Percentiles rank a stretch among this genome's conserved stretches.
phyloP scores from a whole-genome alignment of 2,888 invertebrate species.

The Teinopalpus imperialis region DNA sequence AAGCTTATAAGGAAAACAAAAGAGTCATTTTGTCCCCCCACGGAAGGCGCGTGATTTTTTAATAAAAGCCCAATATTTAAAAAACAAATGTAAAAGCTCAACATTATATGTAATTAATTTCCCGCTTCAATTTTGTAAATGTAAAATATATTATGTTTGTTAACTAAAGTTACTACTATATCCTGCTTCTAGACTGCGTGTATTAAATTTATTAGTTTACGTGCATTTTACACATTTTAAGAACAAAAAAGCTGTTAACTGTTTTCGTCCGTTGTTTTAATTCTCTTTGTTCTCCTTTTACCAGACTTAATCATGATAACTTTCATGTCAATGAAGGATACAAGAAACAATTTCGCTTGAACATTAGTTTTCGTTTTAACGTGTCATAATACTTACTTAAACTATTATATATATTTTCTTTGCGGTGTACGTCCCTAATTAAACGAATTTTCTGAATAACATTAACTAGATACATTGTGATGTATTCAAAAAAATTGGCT shows the following conservation, averaged over 20 bases:
- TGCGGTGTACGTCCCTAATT: no score
- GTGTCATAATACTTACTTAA: no score
- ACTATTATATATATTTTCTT: slow-evolving; percentile 10
- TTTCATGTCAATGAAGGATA: no score
- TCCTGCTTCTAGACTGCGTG: slow-evolving; percentile 16
- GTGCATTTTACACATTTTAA: slow-evolving; percentile 19
- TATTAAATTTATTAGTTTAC: slow-evolving; percentile 17
- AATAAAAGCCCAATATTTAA: background rate
- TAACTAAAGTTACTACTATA: slow-evolving; percentile 17
- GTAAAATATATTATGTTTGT: slow-evolving; percentile 16
- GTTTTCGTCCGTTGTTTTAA: slow-evolving; percentile 22
- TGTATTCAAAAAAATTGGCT: slow-evolving; percentile 12
- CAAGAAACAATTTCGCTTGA: no score
- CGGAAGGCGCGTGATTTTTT: slow-evolving; percentile 1
- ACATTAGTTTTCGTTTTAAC: no score
- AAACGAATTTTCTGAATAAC: background rate
- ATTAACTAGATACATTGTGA: background rate
- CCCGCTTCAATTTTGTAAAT: slow-evolving; percentile 7
- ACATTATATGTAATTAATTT: background rate
- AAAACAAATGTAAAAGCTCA: background rate
- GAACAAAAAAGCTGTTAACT: slow-evolving; percentile 21
- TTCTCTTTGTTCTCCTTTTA: slow-evolving; percentile 16
- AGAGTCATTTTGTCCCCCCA: background rate
- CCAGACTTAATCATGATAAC: background rate
- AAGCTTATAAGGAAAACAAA: slow-evolving; percentile 1